Conservation (phyloP, 2,888 invertebrate genomes). For the Diogma glabrata region DNA sequence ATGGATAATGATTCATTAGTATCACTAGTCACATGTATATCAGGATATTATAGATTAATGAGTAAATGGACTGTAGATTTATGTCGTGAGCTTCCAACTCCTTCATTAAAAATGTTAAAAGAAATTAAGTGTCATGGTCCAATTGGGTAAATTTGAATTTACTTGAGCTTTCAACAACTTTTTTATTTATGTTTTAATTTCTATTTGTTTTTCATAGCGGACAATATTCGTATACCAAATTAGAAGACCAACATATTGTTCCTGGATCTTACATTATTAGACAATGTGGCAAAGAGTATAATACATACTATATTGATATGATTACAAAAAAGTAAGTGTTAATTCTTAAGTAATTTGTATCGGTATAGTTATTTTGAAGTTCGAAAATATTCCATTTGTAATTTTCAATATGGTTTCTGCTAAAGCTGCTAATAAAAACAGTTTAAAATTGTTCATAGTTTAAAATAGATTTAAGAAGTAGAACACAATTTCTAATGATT, state of each 20-base stretch:
- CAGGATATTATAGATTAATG: constrained; percentile 78
- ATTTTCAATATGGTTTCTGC: too few relatives aligned
- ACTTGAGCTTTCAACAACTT: not conserved
- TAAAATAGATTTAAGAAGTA: not conserved
- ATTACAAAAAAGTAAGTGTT: constrained; percentile 58
- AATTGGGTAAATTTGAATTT: constrained; percentile 57
- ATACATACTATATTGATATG: constrained; percentile 70
- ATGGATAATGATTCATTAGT: constrained; percentile 39
- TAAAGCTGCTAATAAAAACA: too few relatives aligned
- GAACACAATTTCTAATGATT: not conserved
- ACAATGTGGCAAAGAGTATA: constrained; percentile 69
- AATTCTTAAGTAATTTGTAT: constrained; percentile 6
- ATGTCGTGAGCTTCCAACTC: constrained; percentile 70
- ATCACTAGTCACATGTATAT: constrained; percentile 69
- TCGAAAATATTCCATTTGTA: not conserved
- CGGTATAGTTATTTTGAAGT: constrained; percentile 5
- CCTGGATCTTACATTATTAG: constrained; percentile 72
- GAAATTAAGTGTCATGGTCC: constrained; percentile 79
- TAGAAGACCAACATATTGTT: constrained; percentile 64
- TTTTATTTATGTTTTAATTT: constrained; percentile 4
- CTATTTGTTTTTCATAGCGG: constrained; percentile 44
- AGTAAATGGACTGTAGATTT: constrained; percentile 87
- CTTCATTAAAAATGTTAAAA: constrained; percentile 60
- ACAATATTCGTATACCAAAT: constrained; percentile 72
- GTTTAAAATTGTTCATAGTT: too few relatives aligned